phyloP scores from a whole-genome alignment of 2,888 invertebrate genomes.

The Alviniconcha strummeri region DNA sequence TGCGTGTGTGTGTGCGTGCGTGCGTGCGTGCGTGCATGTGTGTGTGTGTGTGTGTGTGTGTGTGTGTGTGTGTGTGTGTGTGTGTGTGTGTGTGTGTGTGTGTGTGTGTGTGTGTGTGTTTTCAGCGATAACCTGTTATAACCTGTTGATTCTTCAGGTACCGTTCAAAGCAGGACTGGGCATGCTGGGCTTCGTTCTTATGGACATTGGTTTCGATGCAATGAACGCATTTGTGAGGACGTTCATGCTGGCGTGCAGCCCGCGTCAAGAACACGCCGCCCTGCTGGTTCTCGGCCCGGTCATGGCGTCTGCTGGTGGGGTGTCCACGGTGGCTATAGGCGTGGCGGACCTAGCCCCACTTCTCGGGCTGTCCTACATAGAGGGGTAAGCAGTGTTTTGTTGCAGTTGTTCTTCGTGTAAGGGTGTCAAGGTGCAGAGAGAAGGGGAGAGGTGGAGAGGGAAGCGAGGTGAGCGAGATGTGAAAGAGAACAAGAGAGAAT shows the following conservation, averaged over 20 bases:
- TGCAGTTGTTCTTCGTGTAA: no score
- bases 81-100: no score
- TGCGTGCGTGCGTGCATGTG: not conserved
- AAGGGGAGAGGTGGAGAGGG: no score
- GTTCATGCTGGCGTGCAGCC: constrained; percentile 3
- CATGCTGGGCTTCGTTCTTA: constrained; percentile 14
- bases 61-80: not conserved
- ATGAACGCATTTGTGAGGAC: not conserved
- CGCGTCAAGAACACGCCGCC: not conserved
- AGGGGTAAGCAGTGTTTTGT: constrained; percentile 7
- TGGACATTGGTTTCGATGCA: constrained; percentile 9
- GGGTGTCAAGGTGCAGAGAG: no score
- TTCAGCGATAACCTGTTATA: no score
- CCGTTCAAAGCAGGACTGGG: constrained; percentile 18
- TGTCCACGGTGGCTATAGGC: constrained; percentile 1
- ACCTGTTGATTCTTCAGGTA: not conserved
- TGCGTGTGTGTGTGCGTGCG: constrained; percentile 1
- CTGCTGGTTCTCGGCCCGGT: constrained; percentile 9
- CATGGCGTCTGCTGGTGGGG: constrained; percentile 3
- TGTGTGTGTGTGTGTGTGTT: no score
- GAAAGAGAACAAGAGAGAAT: no score
- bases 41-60: not conserved
- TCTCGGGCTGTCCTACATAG: not conserved
- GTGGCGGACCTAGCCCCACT: constrained; percentile 3
- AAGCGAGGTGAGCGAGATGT: no score